Base-by-base conservation (phyloP, 2,888 invertebrate species). In the Yponomeuta cagnagella region DNA sequence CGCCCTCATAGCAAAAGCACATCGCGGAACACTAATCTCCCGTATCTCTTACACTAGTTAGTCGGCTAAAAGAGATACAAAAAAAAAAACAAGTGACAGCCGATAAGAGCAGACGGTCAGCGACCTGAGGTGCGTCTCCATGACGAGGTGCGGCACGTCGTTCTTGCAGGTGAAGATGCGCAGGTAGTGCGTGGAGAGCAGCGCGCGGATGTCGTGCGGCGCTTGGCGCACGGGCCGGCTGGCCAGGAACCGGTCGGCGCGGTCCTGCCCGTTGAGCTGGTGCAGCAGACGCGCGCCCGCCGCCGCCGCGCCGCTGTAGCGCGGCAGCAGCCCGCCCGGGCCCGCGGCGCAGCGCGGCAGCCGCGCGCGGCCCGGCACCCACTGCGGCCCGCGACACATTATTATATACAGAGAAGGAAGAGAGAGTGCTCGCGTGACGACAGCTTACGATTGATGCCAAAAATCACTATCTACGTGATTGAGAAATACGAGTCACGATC, bases 251-350 rank as follows among this genome's bases (percentile, higher is more conserved):
- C 76, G 75, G 90, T 97, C 98, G 30, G 90, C 86, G 83, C 95
- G 96, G 85, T 96, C 94, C 70, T 95, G 89, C 73, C 94, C 93
- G 82, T 95, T 96, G 74, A 97, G 94, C 74, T 93, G 93, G 84
- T 95, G 95, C 73, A 98, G 93, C 78, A 88, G 81, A 76, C 81
- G 96, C 80, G 98, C 98, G 9, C 97, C 98, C 74, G 95, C 94
- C 70, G 97, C 96, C 79, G 96, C 95, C 69, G 94, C 93, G 70
- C 88, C 86, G 72, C 95, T 95, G 83, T 96, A 98, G 4, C 95
- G 92, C n/a, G 98, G 97, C 75, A 98, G 87, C 71, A 98, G 93
- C 10, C 97, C 97, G 33, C 97, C 97, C 23, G 96, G 95, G 58
- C 96, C 96, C 70, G 94, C 93, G 68, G 95, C 95, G 76, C 95